Evolutionary conservation across 2,113 vertebrate species (phyloP).

Genomic region (Neodontobutis hainanensis): DNA sequence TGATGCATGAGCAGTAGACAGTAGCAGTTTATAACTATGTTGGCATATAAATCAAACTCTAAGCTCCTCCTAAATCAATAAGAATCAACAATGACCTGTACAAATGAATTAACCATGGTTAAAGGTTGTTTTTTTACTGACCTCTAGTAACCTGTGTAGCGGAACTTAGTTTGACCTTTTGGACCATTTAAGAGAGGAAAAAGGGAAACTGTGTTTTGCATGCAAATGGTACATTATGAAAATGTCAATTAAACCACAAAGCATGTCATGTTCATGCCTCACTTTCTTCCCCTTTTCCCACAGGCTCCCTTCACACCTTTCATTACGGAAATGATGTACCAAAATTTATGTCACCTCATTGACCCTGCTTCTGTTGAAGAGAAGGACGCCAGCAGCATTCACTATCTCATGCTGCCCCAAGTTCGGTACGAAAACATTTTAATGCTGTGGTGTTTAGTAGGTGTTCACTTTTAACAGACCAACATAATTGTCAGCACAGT

Average conservation of each 20-base stretch:
- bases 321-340: constrained; percentile 98
- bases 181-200: not conserved
- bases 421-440: constrained; percentile 80
- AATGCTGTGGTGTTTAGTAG: constrained; percentile 9
- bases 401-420: constrained; percentile 96
- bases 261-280: constrained; percentile 19
- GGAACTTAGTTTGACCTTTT: constrained; percentile 49
- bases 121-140: constrained; percentile 32
- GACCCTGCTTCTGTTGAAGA: constrained; percentile 87
- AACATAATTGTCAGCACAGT: constrained; percentile 16
- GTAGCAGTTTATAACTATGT: constrained; percentile 66
- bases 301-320: constrained; percentile 98
- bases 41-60: constrained; percentile 48
- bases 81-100: constrained; percentile 41
- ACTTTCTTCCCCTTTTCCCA: constrained; percentile 14
- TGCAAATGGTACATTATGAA: constrained; percentile 1
- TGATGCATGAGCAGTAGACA: constrained; percentile 64
- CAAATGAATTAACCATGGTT: constrained; percentile 45
- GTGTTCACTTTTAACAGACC: not conserved
- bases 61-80: constrained; percentile 51
- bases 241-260: constrained; percentile 45
- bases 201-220: not conserved
- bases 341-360: constrained; percentile 90
- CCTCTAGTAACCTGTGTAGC: constrained; percentile 33
- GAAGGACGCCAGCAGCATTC: constrained; percentile 90